Base-by-base conservation (phyloP, 2,888 invertebrate species). In the Omphaloscelis lunosa region DNA sequence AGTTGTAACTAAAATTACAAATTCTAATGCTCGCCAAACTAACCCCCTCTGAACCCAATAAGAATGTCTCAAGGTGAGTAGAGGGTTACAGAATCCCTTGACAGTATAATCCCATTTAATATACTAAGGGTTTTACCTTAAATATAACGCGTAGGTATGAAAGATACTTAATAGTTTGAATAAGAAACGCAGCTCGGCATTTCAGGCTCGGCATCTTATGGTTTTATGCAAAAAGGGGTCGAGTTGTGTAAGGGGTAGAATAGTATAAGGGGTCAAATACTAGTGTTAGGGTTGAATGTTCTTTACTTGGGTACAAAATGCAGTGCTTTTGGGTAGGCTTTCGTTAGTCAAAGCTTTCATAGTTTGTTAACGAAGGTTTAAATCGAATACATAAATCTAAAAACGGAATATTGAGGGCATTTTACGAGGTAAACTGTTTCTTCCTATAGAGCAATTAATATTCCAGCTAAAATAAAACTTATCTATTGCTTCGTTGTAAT, bases 71-170 rank as follows among this genome's bases (percentile, higher is more conserved):
- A 87, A 89, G 89, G 89, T 84, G 83, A 89, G 66, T 73, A 62
- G 74, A 83, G 84, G 84, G 86, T 83, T 80, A 75, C 76, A 65
- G 68, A 73, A 85, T 87, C 87, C 85, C 85, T 80, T 87, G 91
- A 89, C 91, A 89, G 85, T 82, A 80, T 90, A 90, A 91, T 90
- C 90, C 84, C 61, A 68, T 82, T 83, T 90, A 89, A 90, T 90
- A 87, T 89, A 90, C 83, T 85, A 83, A 79, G 86, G 88, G 89
- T 86, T 73, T 62, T 39, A 34, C 72, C 85, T 80, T 85, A 82
- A 85, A 86, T 82, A 85, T 84, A 77, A 81, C 67, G 74, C 77
- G 75, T 71, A 86, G 78, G 73, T 75, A 85, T 73, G 65, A 75
- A 61, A 56, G 62, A 70, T 75, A 48, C 59, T 85, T 85, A 72